A percentile compares a stretch with the other conserved stretches of the same genome.
phyloP scores from a whole-genome alignment of 2,113 vertebrate species.

The Eurypyga helias region DNA sequence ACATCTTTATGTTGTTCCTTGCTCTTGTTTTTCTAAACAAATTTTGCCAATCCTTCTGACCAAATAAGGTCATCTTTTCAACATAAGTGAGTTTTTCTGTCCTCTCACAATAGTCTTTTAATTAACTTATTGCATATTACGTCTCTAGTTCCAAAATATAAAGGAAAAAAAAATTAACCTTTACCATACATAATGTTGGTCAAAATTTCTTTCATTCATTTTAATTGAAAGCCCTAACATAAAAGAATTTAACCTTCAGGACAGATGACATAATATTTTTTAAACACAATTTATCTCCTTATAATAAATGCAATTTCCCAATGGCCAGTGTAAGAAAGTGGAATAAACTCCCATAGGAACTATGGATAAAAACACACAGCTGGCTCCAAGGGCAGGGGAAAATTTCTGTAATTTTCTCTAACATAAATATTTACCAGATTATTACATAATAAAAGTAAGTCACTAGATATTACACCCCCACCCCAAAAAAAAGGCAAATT shows the following conservation, averaged over 20 bases:
- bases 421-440: background rate
- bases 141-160: background rate
- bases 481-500: background rate
- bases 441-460: background rate
- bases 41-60: background rate
- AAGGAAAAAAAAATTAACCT: background rate
- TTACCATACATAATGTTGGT: background rate
- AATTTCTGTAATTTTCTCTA: background rate
- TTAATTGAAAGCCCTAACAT: background rate
- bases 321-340: background rate
- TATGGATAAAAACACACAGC: background rate
- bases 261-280: background rate
- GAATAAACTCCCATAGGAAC: background rate
- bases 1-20: background rate
- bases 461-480: background rate
- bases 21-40: background rate
- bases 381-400: background rate
- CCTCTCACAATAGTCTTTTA: background rate
- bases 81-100: background rate
- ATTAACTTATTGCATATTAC: background rate
- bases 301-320: background rate
- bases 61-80: background rate
- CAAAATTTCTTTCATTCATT: background rate
- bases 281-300: background rate
- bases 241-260: background rate